Conservation (phyloP, 2,113 vertebrate species). For the Clarias batrachus region DNA sequence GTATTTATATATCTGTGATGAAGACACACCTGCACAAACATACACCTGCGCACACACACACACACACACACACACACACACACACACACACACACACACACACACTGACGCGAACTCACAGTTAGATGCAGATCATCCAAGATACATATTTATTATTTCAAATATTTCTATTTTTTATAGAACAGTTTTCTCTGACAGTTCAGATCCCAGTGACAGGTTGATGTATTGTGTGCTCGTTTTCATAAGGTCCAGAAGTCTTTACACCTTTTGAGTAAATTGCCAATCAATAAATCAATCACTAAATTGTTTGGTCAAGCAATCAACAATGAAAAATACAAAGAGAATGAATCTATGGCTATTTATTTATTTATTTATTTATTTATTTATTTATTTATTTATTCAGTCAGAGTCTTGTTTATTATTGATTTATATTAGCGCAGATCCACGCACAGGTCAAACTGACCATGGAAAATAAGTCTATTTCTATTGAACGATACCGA, state of each 20-base stretch:
- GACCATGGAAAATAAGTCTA: no score
- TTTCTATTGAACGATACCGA: no score
- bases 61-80: neutral
- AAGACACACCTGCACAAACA: constrained; percentile 11
- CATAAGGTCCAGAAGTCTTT: neutral
- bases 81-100: neutral
- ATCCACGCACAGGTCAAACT: no score
- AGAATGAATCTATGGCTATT: neutral
- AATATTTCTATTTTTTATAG: neutral
- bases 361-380: neutral
- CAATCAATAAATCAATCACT: neutral
- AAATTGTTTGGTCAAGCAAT: neutral
- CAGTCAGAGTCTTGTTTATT: neutral
- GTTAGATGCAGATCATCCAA: constrained; percentile 20
- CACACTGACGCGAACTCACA: neutral
- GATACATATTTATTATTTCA: neutral
- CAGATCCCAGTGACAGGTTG: neutral
- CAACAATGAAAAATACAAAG: neutral
- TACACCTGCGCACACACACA: neutral
- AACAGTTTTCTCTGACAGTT: neutral
- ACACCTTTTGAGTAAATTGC: neutral
- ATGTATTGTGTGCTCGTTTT: neutral
- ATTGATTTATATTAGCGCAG: no score
- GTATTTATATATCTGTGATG: constrained; percentile 19
- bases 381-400: neutral